These are phyloP conservation scores for Eurypyga helias DNA, from an alignment of 2,113 vertebrate genomes.

Conservation along the genomic window DNA sequence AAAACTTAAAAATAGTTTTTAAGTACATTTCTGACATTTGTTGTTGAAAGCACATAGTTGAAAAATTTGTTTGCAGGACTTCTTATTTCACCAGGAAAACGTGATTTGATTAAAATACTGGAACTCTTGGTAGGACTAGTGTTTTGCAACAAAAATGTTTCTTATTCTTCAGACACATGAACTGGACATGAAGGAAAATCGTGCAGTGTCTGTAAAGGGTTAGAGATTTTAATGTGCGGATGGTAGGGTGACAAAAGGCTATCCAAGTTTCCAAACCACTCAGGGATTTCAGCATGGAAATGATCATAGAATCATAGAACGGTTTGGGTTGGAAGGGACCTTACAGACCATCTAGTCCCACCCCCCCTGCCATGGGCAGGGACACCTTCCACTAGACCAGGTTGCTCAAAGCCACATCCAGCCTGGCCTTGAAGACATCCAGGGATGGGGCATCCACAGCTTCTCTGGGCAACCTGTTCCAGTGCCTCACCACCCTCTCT, in stretches of 20 bases:
- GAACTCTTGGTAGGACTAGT: background rate
- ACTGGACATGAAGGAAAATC: background rate
- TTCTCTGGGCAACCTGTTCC: too few relatives aligned
- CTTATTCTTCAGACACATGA: background rate
- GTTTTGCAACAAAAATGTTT: background rate
- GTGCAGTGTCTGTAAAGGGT: slow-evolving; percentile 59
- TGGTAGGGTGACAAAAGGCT: background rate
- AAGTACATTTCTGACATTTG: slow-evolving; percentile 71
- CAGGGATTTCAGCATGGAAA: background rate
- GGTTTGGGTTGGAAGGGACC: too few relatives aligned
- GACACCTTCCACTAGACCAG: too few relatives aligned
- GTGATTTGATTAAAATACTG: background rate
- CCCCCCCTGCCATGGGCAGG: too few relatives aligned
- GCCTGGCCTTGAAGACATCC: too few relatives aligned
- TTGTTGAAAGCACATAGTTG: background rate
- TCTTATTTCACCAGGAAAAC: background rate
- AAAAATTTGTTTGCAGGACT: background rate
- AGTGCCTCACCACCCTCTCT: too few relatives aligned
- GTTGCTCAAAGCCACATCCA: too few relatives aligned
- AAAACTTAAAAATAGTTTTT: slow-evolving; percentile 46
- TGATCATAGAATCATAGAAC: too few relatives aligned
- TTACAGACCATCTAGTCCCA: too few relatives aligned
- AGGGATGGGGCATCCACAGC: too few relatives aligned
- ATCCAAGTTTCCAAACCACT: slow-evolving; percentile 23
- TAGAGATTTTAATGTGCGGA: background rate